Percentiles rank a stretch among this genome's conserved stretches.
Conservation (phyloP, 2,797 vertebrate genomes). For the Anas acuta region DNA sequence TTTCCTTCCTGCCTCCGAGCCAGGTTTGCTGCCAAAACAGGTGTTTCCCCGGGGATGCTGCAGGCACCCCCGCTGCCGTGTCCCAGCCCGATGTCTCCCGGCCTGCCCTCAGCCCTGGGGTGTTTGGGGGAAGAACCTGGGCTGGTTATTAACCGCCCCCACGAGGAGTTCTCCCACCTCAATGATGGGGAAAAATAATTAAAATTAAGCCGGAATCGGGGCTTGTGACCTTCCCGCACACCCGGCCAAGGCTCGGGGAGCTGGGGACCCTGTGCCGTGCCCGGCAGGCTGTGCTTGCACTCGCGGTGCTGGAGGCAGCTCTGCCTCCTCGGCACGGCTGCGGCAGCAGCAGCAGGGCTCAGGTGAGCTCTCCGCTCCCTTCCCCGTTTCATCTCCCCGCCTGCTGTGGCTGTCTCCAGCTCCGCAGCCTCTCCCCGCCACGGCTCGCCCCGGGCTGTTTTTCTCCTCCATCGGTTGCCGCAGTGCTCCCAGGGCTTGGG, state of each 20-base stretch:
- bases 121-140: background rate
- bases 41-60: background rate
- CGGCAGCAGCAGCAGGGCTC: background rate
- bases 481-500: no score
- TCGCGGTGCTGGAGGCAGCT: background rate
- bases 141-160: background rate
- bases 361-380: background rate
- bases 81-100: background rate
- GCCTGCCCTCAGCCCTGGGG: background rate
- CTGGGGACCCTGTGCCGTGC: background rate
- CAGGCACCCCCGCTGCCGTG: rapidly evolving
- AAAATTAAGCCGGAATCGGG: background rate
- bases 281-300: background rate
- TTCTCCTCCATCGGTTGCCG: background rate
- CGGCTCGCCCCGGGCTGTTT: background rate
- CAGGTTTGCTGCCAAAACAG: background rate
- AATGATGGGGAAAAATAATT: no score
- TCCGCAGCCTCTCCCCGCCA: background rate
- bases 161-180: background rate
- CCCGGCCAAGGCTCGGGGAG: background rate
- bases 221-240: background rate
- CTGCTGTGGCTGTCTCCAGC: background rate
- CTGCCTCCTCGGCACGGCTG: background rate
- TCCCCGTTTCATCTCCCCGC: slow-evolving; percentile 16
- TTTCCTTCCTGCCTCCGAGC: slow-evolving; percentile 51